Evolutionary conservation across 2,113 vertebrate species (phyloP).

Genomic region (Malurus elegans): DNA sequence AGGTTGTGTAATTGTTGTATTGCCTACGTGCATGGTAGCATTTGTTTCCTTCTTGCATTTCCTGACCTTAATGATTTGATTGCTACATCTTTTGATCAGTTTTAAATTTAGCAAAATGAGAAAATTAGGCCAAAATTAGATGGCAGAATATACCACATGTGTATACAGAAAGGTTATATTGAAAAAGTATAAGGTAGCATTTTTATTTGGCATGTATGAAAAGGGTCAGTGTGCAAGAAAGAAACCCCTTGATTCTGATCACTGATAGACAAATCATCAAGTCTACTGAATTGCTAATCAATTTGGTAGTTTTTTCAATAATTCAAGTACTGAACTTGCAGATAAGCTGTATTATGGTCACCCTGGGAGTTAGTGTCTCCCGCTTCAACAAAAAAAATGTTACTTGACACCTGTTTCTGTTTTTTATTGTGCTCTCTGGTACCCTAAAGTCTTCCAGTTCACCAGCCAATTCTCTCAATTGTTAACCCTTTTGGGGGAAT

Average conservation of each 20-base stretch:
- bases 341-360: neutral
- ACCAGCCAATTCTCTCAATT: neutral
- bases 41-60: neutral
- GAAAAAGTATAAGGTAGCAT: neutral
- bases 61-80: neutral
- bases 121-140: neutral
- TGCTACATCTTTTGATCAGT: neutral
- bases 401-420: neutral
- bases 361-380: neutral
- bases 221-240: neutral
- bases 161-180: neutral
- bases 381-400: neutral
- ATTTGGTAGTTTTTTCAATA: neutral
- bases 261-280: neutral
- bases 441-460: neutral
- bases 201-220: neutral
- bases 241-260: neutral
- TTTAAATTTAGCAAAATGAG: neutral
- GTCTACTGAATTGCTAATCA: neutral
- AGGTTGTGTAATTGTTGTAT: neutral
- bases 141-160: neutral
- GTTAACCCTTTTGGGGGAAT: neutral
- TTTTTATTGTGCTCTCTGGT: neutral
- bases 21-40: rapidly evolving
- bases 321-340: neutral